Base-by-base conservation (phyloP, 2,888 invertebrate species). In the Dastarcus helophoroides region DNA sequence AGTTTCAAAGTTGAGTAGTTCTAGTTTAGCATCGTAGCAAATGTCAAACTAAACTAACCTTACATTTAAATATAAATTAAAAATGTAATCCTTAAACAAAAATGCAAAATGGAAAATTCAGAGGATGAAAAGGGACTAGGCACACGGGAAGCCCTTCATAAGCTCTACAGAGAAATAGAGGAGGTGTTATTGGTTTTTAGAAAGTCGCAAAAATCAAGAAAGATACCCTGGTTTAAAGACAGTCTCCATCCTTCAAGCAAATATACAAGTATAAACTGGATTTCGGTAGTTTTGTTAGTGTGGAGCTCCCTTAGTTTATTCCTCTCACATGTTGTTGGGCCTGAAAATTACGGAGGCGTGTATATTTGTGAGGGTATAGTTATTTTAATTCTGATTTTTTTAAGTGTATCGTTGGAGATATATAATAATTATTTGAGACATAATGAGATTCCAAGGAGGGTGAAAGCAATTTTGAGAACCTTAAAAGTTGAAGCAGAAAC, bases 81-180 rank as follows among this genome's bases (percentile, higher is more conserved):
- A n/a, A n/a, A n/a, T n/a, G n/a, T n/a, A n/a, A n/a, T n/a, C n/a
- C n/a, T n/a, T n/a, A n/a, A n/a, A n/a, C n/a, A n/a, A n/a, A n/a
- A n/a, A n/a, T n/a, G n/a, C n/a, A 17, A 17, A 6, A 17, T 17
- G 19, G 19, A 17, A n/a, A 17, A 17, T 17, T 7, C 6, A 7
- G 19, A 6, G n/a, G 47, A 49, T 29, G 50, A 50, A 10, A 37
- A 53, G 14, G 81, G 82, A 12, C 64, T 79, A 43, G 67, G 73
- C 24, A 83, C 83, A 7, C 65, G 65, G 50, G 71, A 73, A 37
- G 83, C 85, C 13, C 57, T 86, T 33, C 63, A 69, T 40, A 75
- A 72, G 50, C 65, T 86, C 36, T 71, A 77, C 46, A 69, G 73
- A 45, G 83, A 83, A 54, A 78, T 86, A 42, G 66, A 68, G 41